Evolutionary conservation across 2,113 vertebrate genomes (phyloP).

Genomic region (Antennarius striatus): DNA sequence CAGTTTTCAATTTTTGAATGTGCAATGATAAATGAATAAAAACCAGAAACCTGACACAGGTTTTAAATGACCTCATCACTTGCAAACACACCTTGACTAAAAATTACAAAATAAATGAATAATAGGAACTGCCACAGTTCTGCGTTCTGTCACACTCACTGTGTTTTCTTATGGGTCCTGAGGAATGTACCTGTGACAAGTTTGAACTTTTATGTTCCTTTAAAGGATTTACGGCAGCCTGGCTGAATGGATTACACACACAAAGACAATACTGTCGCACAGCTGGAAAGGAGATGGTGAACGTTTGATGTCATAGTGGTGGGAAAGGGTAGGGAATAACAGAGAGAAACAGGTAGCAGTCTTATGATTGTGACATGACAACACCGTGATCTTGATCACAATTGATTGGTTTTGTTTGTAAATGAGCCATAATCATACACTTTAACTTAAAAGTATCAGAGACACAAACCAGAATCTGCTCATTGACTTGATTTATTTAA

Average conservation of each 20-base stretch:
- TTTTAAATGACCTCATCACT: conserved; percentile 25
- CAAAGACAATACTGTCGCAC: conserved; percentile 65
- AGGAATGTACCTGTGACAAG: conserved; percentile 19
- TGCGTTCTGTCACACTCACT: conserved; percentile 11
- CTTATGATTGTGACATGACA: conserved; percentile 26
- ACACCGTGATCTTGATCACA: neutral
- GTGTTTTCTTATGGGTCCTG: conserved; percentile 9
- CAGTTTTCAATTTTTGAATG: neutral
- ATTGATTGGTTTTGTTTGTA: neutral
- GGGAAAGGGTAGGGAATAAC: conserved; percentile 10
- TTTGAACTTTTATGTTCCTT: conserved; percentile 27
- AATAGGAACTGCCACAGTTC: neutral
- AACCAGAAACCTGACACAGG: conserved; percentile 26
- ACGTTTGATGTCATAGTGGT: neutral
- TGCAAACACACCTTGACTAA: conserved; percentile 12
- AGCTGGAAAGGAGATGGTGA: conserved; percentile 5
- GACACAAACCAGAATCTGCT: too few relatives aligned
- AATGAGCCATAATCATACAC: too few relatives aligned
- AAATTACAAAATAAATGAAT: conserved; percentile 4
- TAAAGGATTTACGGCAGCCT: conserved; percentile 48
- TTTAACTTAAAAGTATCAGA: too few relatives aligned
- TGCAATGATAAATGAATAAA: conserved; percentile 1
- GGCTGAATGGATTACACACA: conserved; percentile 53
- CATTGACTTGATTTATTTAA: too few relatives aligned
- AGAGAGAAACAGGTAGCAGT: conserved; percentile 5